Evolutionary conservation across 1,140 invertebrate genomes (phyloP).

Genomic region (Aphis craccivora): DNA sequence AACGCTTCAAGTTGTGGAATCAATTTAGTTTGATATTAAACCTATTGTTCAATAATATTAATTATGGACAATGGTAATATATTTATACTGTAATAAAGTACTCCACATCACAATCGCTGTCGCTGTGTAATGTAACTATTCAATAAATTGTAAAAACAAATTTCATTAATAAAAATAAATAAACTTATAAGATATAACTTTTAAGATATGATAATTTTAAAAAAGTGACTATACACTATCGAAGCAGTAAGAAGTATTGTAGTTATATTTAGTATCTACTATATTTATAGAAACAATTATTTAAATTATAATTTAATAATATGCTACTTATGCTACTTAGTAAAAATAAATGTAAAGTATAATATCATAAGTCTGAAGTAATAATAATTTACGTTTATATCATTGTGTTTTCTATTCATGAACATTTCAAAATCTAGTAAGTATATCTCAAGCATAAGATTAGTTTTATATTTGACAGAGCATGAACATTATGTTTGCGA

Average conservation of each 20-base stretch:
- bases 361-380: not conserved
- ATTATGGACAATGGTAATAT: not conserved
- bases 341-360: not conserved
- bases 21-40: not conserved
- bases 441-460: not conserved
- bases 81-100: not conserved
- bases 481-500: slow-evolving; percentile 31
- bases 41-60: not conserved
- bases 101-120: not conserved
- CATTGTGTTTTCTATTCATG: not conserved
- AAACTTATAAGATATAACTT: not conserved
- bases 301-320: too few relatives aligned
- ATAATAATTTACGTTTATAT: not conserved
- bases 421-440: slow-evolving; percentile 6
- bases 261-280: too few relatives aligned
- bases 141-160: not conserved
- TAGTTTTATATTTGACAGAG: slow-evolving; percentile 41
- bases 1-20: not conserved
- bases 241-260: too few relatives aligned
- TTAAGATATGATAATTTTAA: too few relatives aligned
- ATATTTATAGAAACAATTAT: too few relatives aligned
- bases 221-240: not conserved
- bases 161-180: not conserved
- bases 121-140: not conserved
- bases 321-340: too few relatives aligned